Percentiles rank a stretch among this genome's conserved stretches.
Conservation (phyloP, 2,888 invertebrate species). For the Xiphydria camelus region DNA sequence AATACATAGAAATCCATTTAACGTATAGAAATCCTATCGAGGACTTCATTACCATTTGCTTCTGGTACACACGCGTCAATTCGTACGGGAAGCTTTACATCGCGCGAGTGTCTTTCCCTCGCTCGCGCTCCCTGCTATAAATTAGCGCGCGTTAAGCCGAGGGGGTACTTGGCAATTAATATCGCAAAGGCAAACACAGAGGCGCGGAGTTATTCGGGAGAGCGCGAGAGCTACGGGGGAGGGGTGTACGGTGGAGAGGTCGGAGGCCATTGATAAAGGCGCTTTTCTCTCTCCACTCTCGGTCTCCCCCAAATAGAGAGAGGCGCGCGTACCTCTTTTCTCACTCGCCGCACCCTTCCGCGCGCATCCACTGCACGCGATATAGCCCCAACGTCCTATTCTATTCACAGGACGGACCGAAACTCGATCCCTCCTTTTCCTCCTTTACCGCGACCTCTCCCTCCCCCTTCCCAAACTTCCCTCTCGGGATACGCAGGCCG, state of each 20-base stretch:
- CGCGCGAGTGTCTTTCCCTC: slow-evolving; percentile 17
- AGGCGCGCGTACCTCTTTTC: too few relatives aligned
- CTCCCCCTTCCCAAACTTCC: background rate
- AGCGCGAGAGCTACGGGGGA: background rate
- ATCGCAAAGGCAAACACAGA: slow-evolving; percentile 31
- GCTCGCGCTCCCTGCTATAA: slow-evolving; percentile 31
- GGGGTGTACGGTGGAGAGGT: background rate
- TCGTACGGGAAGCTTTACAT: slow-evolving; percentile 8
- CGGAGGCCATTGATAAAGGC: background rate
- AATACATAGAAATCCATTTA: too few relatives aligned
- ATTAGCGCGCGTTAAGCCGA: slow-evolving; percentile 40
- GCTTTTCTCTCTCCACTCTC: background rate
- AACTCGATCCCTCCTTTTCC: too few relatives aligned
- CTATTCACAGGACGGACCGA: too few relatives aligned
- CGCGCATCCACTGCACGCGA: too few relatives aligned
- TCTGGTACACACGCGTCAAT: slow-evolving; percentile 29
- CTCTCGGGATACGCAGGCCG: background rate
- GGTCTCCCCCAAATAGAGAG: too few relatives aligned
- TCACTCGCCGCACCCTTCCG: too few relatives aligned
- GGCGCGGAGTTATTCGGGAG: slow-evolving; percentile 5
- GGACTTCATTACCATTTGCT: too few relatives aligned
- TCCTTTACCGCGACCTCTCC: too few relatives aligned
- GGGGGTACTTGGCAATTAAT: slow-evolving; percentile 47
- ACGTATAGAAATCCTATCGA: too few relatives aligned
- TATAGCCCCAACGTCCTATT: too few relatives aligned